Conservation (phyloP, 1,140 invertebrate species). For the Medauroidea extradentata region DNA sequence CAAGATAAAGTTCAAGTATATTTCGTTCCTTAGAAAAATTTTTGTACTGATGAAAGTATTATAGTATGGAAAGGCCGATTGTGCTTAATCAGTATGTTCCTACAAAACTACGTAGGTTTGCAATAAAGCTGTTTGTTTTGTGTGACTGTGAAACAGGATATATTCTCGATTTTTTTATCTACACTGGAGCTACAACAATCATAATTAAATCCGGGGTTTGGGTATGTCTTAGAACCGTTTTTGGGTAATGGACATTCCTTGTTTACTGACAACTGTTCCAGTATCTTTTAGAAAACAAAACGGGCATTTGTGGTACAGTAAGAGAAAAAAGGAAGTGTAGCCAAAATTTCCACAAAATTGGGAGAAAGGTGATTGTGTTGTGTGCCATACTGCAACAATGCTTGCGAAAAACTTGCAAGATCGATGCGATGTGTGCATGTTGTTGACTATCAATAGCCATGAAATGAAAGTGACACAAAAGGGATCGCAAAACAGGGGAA, state of each 20-base stretch:
- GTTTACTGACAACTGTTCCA: conserved; percentile 12
- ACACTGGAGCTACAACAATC: conserved; percentile 2
- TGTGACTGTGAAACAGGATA: conserved; percentile 14
- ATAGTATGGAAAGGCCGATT: conserved; percentile 27
- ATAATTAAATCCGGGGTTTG: not conserved
- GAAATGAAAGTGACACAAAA: too few relatives aligned
- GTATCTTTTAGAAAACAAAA: conserved; percentile 9
- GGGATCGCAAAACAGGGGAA: too few relatives aligned
- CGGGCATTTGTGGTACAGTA: conserved; percentile 17
- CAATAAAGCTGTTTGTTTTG: conserved; percentile 19
- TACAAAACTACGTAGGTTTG: conserved; percentile 24
- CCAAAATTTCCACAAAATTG: conserved; percentile 6
- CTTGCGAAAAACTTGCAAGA: not conserved
- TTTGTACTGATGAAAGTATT: conserved; percentile 28
- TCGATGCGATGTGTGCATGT: too few relatives aligned
- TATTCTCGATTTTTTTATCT: conserved; percentile 11
- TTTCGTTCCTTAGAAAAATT: not conserved
- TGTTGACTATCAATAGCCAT: too few relatives aligned
- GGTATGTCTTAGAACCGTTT: conserved; percentile 7
- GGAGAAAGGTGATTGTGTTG: conserved; percentile 4
- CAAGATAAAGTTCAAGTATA: not conserved
- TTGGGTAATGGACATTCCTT: conserved; percentile 9
- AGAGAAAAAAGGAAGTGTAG: conserved; percentile 4
- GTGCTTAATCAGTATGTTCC: conserved; percentile 28
- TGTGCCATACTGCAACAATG: not conserved